phyloP scores from a whole-genome alignment of 2,797 vertebrate species.

The Taeniopygia guttata region DNA sequence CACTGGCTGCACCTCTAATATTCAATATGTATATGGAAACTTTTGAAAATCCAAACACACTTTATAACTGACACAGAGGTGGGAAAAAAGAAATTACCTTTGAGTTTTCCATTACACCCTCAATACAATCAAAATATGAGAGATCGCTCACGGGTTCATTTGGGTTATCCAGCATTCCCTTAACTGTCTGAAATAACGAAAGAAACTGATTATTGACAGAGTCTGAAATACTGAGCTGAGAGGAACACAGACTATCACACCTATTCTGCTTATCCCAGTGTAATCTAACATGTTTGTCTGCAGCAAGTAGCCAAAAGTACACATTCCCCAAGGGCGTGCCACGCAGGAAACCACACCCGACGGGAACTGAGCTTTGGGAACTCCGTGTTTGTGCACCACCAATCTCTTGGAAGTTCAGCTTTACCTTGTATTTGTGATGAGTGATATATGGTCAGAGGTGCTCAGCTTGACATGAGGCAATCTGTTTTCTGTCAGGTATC shows the following conservation, averaged over 20 bases:
- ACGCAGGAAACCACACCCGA: background rate
- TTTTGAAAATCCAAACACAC: background rate
- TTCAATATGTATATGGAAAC: background rate
- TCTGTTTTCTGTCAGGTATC: background rate
- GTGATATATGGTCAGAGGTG: background rate
- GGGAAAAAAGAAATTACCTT: conserved; percentile 81
- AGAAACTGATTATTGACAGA: background rate
- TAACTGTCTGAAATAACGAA: conserved; percentile 83
- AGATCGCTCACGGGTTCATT: conserved; percentile 95
- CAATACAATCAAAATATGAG: conserved; percentile 98
- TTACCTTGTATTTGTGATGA: background rate
- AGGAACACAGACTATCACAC: background rate
- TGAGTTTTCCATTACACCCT: conserved; percentile 98
- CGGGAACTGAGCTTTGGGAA: background rate
- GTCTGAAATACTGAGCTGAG: background rate
- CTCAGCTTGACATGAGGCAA: background rate
- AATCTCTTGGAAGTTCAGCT: background rate
- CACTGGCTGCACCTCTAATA: background rate
- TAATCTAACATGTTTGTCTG: too few relatives aligned
- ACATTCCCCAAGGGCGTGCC: background rate
- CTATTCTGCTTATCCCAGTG: background rate
- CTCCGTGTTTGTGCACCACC: background rate
- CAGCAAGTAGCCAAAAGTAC: background rate
- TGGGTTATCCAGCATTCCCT: conserved; percentile 93
- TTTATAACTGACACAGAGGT: background rate